Base-by-base conservation (phyloP, 1,140 invertebrate genomes). In the Asobara japonica region DNA sequence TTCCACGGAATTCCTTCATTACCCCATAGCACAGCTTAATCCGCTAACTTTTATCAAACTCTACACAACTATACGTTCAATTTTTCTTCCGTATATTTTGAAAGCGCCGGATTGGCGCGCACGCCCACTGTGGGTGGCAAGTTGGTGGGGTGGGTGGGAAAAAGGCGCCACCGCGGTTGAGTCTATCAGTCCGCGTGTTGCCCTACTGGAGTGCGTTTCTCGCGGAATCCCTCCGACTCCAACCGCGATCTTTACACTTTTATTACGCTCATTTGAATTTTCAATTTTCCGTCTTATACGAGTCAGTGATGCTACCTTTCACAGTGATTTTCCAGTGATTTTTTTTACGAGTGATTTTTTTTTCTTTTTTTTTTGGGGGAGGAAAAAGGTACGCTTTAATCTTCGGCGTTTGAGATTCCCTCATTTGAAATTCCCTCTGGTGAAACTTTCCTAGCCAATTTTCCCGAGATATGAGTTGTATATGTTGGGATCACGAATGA, bases 171-270 rank as follows among this genome's bases (percentile, higher is more conserved):
- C 78, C 69, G 74, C 74, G 77, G 76, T 77, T 76, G 68, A 78
- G 77, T 78, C 62, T 68, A 76, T 73, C 76, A 80, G 82, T 82
- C 79, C 81, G 81, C 79, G 81, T 83, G 81, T 81, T 78, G 78
- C 79, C 77, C 71, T 74, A 13, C 51, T 72, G 77, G 72, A 69
- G 65, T 60, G 70, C 38, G 66, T 61, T 60, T 29, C 51, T 74
- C 61, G 72, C 67, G 22, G 65, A 72, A 16, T 69, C 41, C 56
- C 27, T 20, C 65, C 25, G 64, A 51, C 51, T 45, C 16, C 8
- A 64, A 62, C 20, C 51, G 38, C 51, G 65, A 51, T 64, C 22
- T 45, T 65, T 29, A 29, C 38, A 6, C 27, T 60, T 62, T 66
- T 66, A 36, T 68, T 68, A 27, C 22, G 10, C 30, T 18, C 8